A percentile compares a stretch with the other conserved stretches of the same genome.
These are phyloP conservation scores for Enteromius viviparus DNA, from an alignment of 2,797 vertebrate genomes.

Conservation along the genomic window DNA sequence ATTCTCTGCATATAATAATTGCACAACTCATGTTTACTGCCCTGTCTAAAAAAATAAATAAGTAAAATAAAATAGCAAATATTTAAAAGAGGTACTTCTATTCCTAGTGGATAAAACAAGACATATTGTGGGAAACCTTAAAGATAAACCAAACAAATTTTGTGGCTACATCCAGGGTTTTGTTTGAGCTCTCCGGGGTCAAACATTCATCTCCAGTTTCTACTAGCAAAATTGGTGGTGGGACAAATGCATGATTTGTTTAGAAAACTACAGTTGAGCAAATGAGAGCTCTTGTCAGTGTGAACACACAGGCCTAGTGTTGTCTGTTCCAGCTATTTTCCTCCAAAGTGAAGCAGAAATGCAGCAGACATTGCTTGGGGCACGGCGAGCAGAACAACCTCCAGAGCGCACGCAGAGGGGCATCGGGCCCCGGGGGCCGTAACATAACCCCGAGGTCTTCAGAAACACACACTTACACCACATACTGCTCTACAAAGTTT, in stretches of 20 bases:
- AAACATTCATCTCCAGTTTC: constrained; percentile 4
- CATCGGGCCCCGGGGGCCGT: constrained; percentile 15
- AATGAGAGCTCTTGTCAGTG: constrained; percentile 25
- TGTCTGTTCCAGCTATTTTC: constrained; percentile 9
- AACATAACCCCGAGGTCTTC: constrained; percentile 38
- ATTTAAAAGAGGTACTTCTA: background rate
- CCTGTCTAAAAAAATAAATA: background rate
- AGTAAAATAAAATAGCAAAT: background rate
- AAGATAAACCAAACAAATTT: background rate
- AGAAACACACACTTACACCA: constrained; percentile 27
- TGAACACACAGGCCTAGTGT: constrained; percentile 14
- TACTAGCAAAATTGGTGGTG: background rate
- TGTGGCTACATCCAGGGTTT: background rate
- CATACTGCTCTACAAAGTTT: constrained; percentile 3
- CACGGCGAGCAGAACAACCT: constrained; percentile 15
- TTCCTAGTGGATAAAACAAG: background rate
- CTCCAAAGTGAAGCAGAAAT: constrained; percentile 24
- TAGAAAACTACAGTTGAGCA: constrained; percentile 32
- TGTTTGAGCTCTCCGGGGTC: background rate
- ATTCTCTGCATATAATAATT: background rate
- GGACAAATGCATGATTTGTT: constrained; percentile 11
- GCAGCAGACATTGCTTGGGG: constrained; percentile 15
- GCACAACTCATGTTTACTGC: background rate
- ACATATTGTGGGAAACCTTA: background rate
- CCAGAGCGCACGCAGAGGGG: constrained; percentile 29